Conservation (phyloP, 2,797 vertebrate genomes). For the Leuciscus waleckii region DNA sequence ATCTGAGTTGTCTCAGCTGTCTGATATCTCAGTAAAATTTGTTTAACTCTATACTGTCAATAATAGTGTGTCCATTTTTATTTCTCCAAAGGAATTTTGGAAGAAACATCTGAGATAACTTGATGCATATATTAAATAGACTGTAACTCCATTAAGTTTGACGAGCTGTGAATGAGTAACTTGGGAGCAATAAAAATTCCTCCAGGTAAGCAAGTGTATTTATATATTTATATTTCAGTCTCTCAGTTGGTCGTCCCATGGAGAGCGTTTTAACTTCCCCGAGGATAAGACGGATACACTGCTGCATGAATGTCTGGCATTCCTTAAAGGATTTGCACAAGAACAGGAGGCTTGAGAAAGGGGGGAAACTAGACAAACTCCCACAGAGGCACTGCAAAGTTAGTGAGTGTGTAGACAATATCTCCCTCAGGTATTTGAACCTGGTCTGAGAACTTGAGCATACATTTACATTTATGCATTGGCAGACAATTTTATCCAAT, state of each 20-base stretch:
- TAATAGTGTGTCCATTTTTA: not conserved
- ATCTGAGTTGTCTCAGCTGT: no score
- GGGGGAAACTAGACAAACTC: constrained; percentile 21
- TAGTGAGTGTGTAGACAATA: constrained; percentile 1
- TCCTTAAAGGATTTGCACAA: constrained; percentile 60
- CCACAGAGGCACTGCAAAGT: constrained; percentile 16
- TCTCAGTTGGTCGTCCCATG: not conserved
- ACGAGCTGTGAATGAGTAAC: not conserved
- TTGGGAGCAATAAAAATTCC: not conserved
- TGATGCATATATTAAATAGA: not conserved
- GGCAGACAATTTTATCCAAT: not conserved
- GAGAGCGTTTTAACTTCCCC: constrained; percentile 33
- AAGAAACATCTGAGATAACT: not conserved
- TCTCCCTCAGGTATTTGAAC: not conserved
- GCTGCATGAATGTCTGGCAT: constrained; percentile 52
- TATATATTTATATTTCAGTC: not conserved
- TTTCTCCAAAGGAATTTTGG: not conserved
- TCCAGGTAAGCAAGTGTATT: not conserved
- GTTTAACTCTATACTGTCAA: not conserved
- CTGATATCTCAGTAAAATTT: no score
- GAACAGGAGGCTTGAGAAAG: constrained; percentile 40
- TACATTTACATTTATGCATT: not conserved
- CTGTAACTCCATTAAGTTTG: not conserved
- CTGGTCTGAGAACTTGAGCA: not conserved
- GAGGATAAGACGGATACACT: constrained; percentile 46